Base-by-base conservation (phyloP, 2,888 invertebrate genomes). In the Spicauda simplicius region DNA sequence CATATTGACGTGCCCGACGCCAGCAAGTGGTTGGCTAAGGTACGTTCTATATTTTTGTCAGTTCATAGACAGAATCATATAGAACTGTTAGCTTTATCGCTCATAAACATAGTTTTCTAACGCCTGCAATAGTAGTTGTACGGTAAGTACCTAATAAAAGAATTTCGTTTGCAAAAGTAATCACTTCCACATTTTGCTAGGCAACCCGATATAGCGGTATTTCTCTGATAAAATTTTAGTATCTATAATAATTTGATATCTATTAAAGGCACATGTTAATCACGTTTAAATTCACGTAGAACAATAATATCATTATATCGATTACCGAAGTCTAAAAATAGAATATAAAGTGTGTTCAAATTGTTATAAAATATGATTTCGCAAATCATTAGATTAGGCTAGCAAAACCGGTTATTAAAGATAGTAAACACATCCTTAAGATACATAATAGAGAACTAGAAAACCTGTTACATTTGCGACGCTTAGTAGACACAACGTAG, bases 11-110 rank as follows among this genome's bases (percentile, higher is more conserved):
- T 97, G 85, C 96, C 96, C 48, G 96, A 97, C 85, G 96, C 96
- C 73, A 95, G 95, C 73, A 96, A 96, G 84, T 96, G 97, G 96
- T 95, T 96, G 87, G 95, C 96, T 65, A 96, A 97, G 94, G 96
- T 97, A 91, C 85, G 88, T 88, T 79, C 77, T 76, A 78, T 80
- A 74, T 73, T 76, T 76, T 75, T 74, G 81, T 84, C 83, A 81
- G 84, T 83, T 78, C 69, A 69, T 76, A 72, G 77, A 75, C 77
- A 77, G 73, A 76, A 75, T 76, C 66, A 75, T 76, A 72, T 76
- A 75, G 76, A 76, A 76, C 75, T 14, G 55, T 68, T 11, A 37
- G 50, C 30, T 45, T 11, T 41, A 4, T 30, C 37, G 50, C 41
- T 33, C 53, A 62, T 14, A n/a, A 20, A 37, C 41, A 61, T 61